Evolutionary conservation across 2,888 invertebrate species (phyloP).

Genomic region (Lycocerus yunnanus): DNA sequence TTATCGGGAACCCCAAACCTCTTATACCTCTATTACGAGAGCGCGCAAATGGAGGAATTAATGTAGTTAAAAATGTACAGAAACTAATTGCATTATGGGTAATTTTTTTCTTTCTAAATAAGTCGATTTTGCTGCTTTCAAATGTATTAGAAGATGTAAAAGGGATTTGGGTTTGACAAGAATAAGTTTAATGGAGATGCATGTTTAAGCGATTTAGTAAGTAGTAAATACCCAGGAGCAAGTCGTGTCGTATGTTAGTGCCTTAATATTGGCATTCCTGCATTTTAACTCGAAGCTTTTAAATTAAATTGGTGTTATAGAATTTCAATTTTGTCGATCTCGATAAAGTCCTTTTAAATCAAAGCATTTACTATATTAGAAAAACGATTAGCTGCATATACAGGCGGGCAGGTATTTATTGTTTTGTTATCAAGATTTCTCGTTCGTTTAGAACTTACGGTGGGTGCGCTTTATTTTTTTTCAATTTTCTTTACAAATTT

Average conservation of each 20-base stretch:
- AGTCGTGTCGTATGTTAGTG: constrained; percentile 22
- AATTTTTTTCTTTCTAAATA: no score
- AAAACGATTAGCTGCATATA: constrained; percentile 26
- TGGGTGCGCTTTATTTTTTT: constrained; percentile 23
- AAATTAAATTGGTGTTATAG: constrained; percentile 22
- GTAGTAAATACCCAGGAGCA: constrained; percentile 29
- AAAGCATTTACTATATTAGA: constrained; percentile 30
- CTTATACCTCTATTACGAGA: no score
- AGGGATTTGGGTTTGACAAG: constrained; percentile 39
- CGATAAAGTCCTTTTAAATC: constrained; percentile 29
- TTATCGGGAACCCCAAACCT: no score
- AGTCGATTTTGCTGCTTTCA: constrained; percentile 14
- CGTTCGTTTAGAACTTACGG: neutral
- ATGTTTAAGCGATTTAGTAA: constrained; percentile 39
- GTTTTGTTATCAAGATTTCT: neutral
- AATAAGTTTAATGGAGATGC: constrained; percentile 42
- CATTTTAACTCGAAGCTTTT: constrained; percentile 19
- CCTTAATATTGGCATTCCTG: constrained; percentile 31
- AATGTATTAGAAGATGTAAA: constrained; percentile 22
- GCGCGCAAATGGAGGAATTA: no score
- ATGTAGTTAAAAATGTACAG: no score
- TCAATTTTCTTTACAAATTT: constrained; percentile 30
- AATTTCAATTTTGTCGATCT: constrained; percentile 25
- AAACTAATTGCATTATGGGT: no score
- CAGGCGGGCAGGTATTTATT: constrained; percentile 8